These are phyloP conservation scores for Kryptopterus vitreolus DNA, from an alignment of 2,797 vertebrate genomes.

Conservation along the genomic window DNA sequence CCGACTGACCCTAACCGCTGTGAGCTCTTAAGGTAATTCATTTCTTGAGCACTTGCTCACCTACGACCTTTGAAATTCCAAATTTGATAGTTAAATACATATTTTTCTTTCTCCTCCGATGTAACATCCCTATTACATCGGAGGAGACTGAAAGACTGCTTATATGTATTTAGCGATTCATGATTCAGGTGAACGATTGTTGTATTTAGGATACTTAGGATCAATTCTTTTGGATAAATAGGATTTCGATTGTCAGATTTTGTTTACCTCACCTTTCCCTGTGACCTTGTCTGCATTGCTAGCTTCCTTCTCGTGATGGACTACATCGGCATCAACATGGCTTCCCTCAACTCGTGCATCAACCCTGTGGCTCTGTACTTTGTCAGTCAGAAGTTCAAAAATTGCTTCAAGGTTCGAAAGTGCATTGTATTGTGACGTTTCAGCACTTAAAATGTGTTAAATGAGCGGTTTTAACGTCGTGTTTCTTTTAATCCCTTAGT, in stretches of 20 bases:
- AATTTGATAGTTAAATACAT: too few species aligned
- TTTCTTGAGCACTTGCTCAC: neutral
- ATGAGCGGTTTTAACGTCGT: neutral
- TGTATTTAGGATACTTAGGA: too few species aligned
- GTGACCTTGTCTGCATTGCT: slow-evolving; percentile 80
- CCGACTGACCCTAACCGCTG: slow-evolving; percentile 88
- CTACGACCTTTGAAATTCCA: neutral
- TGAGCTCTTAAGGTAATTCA: slow-evolving; percentile 86
- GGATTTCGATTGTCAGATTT: too few species aligned
- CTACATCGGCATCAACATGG: slow-evolving; percentile 97
- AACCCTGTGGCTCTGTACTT: slow-evolving; percentile 97
- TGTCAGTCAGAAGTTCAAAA: slow-evolving; percentile 98
- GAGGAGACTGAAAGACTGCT: too few species aligned
- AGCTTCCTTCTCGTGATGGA: slow-evolving; percentile 94
- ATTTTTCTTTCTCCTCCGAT: too few species aligned
- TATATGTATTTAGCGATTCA: too few species aligned
- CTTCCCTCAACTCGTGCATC: slow-evolving; percentile 96
- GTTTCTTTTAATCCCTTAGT: slow-evolving; percentile 67
- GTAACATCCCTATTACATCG: too few species aligned
- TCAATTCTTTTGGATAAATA: too few species aligned
- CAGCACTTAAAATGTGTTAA: neutral
- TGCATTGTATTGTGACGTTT: neutral
- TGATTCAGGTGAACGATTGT: too few species aligned
- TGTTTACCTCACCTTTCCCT: slow-evolving; percentile 61
- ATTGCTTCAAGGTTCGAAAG: slow-evolving; percentile 94